Evolutionary conservation across 2,113 vertebrate genomes (phyloP), one percentile per base, ranked within the genome.

Genomic region (Oreamnos americanus): DNA sequence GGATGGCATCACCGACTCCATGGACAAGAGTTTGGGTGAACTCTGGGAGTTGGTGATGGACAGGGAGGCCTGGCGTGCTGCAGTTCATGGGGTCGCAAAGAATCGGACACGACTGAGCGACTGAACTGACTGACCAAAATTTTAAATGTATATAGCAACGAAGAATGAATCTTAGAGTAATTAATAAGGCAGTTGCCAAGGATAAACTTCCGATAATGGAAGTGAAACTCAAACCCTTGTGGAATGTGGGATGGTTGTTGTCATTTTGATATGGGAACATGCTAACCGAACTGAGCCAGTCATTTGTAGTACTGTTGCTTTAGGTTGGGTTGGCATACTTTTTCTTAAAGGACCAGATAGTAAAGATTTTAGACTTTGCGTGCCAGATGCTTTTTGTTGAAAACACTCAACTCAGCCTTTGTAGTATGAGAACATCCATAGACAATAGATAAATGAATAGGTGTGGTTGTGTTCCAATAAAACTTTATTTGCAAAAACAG

Each of bases 401-500:
- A 51, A 53, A 16, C 53, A 14, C 11, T 55, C 30, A 67, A 5
- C 47, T 53, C 64, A 81, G 57, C n/a, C 16, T 12, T n/a, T 92
- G 64, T 53, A 58, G 39, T 43, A 5, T 33, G 28, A 58, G 71
- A 83, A 19, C 30, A 79, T 39, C 36, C 71, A 7, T 15, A 85
- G 45, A 43, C 7, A 64, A 57, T n/a, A 60, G 36, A 39, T 53
- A 45, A 55, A 45, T 47, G 47, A 39, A 33, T 51, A 10, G 30
- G 4, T 9, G 1, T 89, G 36, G 8, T 83, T 81, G 39, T 43
- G 47, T 84, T 82, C 51, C 67, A 62, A 0, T 64, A 87, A 67
- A 79, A 71, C 62, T 58, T 83, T 49, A 78, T 83, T 96, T 94
- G 79, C 33, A 94, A 23, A 64, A 90, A 74, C 36, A 83, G 60